These are phyloP conservation scores for Cyphomyrus plagiostoma DNA, from an alignment of 2,113 vertebrate species.

Conservation along the genomic window DNA sequence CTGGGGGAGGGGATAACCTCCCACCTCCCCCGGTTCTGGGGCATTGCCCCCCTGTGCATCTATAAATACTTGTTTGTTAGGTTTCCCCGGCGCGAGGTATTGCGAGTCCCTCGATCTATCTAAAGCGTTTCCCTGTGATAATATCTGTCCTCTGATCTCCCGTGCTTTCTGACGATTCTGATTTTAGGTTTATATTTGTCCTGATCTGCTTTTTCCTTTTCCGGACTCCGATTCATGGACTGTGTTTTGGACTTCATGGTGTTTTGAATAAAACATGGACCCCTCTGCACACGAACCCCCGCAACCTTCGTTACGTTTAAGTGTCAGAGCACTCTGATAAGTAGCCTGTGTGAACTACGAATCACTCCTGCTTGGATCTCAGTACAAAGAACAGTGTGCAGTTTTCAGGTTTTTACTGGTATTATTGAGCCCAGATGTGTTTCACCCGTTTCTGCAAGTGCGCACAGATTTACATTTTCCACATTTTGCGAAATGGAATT, in stretches of 20 bases:
- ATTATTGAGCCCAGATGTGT: not conserved
- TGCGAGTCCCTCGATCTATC: not conserved
- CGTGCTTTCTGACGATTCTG: not conserved
- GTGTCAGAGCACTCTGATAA: not conserved
- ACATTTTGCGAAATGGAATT: not conserved
- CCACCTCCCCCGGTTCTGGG: no score
- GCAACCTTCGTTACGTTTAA: not conserved
- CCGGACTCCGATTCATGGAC: not conserved
- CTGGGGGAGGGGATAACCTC: no score
- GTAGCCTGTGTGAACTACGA: not conserved
- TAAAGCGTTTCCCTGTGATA: not conserved
- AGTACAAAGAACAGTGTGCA: not conserved
- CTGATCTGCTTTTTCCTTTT: not conserved
- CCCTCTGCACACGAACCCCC: not conserved
- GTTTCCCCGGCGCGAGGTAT: not conserved
- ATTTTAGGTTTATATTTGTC: not conserved
- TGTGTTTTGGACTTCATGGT: not conserved
- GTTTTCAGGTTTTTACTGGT: not conserved
- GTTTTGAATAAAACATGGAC: not conserved
- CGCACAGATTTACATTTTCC: not conserved
- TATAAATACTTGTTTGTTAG: not conserved
- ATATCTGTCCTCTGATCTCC: not conserved
- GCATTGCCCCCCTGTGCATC: not conserved
- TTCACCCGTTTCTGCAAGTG: not conserved
- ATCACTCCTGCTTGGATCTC: not conserved